A percentile compares a stretch with the other conserved stretches of the same genome.
Conservation (phyloP, 2,797 vertebrate genomes). For the Bryconaethiops microstoma region DNA sequence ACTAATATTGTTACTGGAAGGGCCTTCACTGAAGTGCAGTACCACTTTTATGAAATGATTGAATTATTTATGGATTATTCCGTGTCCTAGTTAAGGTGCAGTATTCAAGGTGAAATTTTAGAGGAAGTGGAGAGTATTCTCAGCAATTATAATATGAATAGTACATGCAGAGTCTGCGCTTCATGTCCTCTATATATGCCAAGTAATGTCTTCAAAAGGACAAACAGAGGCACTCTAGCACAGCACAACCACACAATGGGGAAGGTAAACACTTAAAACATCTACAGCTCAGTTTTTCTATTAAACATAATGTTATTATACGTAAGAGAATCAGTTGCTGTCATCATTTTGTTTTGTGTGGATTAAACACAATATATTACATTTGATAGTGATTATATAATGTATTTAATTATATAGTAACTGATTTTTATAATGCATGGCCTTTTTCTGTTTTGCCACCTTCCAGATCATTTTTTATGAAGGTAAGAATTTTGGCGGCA, state of each 20-base stretch:
- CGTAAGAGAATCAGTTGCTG: not conserved
- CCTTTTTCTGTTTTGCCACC: not conserved
- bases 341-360: not conserved
- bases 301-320: not conserved
- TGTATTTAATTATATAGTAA: not conserved
- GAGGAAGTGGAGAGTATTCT: slow-evolving; percentile 12
- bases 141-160: slow-evolving; percentile 54
- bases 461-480: slow-evolving; percentile 62
- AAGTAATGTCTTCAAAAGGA: slow-evolving; percentile 30
- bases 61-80: too few species aligned
- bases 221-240: slow-evolving; percentile 22
- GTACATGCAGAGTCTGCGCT: slow-evolving; percentile 49
- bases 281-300: not conserved
- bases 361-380: not conserved
- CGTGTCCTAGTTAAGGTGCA: slow-evolving; percentile 30
- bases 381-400: too few species aligned
- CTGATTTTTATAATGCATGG: not conserved
- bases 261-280: slow-evolving; percentile 50
- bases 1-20: too few species aligned
- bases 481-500: slow-evolving; percentile 54
- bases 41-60: not conserved
- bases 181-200: slow-evolving; percentile 44
- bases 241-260: slow-evolving; percentile 47
- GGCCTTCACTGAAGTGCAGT: not conserved
- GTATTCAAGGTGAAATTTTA: slow-evolving; percentile 4